Conservation (phyloP, 1,140 invertebrate genomes). For the Choristoneura fumiferana region DNA sequence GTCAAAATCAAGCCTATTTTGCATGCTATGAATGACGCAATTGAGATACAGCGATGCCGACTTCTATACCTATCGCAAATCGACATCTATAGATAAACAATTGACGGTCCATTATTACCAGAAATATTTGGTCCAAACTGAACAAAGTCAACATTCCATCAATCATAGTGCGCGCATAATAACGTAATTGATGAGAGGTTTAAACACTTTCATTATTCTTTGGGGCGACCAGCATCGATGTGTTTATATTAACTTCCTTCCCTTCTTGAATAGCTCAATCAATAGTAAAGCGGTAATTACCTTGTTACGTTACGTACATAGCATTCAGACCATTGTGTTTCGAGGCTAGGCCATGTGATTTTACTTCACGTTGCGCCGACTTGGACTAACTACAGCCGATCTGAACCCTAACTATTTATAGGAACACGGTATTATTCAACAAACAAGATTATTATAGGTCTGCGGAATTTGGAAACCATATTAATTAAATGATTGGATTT, state of each 20-base stretch:
- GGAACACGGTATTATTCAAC: no score
- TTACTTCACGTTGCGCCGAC: no score
- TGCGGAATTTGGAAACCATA: no score
- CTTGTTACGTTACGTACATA: neutral
- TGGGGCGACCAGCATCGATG: neutral
- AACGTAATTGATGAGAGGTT: constrained; percentile 8
- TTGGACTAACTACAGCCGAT: no score
- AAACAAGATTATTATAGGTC: no score
- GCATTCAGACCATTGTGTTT: neutral
- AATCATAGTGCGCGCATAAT: neutral
- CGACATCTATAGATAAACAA: neutral
- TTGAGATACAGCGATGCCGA: no score
- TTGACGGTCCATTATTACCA: constrained; percentile 1
- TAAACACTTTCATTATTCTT: constrained; percentile 16
- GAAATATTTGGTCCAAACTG: constrained; percentile 1
- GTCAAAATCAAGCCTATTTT: no score
- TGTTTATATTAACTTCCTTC: neutral
- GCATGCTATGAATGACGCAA: no score
- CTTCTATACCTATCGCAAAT: neutral
- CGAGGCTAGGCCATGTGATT: constrained; percentile 1
- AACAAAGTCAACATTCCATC: constrained; percentile 6
- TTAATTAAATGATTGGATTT: no score
- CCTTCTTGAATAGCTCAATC: no score
- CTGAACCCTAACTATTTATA: no score
- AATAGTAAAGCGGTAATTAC: neutral